Conservation (phyloP, 2,797 vertebrate genomes). For the Sardinella longiceps region DNA sequence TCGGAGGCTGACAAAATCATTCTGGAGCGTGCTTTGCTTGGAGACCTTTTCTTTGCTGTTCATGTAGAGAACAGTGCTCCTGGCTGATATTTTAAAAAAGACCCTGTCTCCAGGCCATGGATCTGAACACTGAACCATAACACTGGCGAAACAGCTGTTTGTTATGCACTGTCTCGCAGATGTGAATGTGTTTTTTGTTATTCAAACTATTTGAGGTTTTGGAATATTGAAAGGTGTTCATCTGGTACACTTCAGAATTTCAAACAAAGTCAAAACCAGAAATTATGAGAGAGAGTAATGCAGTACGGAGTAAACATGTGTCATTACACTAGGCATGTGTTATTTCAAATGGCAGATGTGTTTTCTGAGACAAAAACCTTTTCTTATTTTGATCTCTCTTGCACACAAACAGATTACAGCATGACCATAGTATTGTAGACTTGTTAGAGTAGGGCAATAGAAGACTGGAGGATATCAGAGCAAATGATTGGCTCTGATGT, state of each 20-base stretch:
- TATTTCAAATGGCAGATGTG: neutral
- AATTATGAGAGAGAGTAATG: neutral
- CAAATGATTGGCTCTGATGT: neutral
- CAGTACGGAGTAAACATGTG: neutral
- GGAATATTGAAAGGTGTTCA: neutral
- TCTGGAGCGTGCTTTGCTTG: constrained; percentile 46
- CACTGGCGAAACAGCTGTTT: neutral
- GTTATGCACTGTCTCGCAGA: neutral
- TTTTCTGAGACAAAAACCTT: neutral
- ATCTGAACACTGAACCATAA: constrained; percentile 8
- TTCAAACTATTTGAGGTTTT: neutral
- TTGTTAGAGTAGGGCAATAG: neutral
- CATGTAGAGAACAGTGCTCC: constrained; percentile 34
- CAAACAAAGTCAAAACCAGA: neutral
- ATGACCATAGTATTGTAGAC: neutral
- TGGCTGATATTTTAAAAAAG: constrained; percentile 29
- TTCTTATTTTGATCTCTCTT: neutral
- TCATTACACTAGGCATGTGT: neutral
- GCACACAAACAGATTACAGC: neutral
- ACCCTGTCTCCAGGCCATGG: neutral
- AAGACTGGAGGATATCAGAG: neutral
- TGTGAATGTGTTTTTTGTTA: neutral
- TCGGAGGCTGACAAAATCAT: constrained; percentile 48
- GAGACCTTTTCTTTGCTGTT: constrained; percentile 39
- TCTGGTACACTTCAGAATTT: neutral